These are phyloP conservation scores for Salvelinus fontinalis DNA, from an alignment of 2,113 vertebrate genomes.

Conservation along the genomic window DNA sequence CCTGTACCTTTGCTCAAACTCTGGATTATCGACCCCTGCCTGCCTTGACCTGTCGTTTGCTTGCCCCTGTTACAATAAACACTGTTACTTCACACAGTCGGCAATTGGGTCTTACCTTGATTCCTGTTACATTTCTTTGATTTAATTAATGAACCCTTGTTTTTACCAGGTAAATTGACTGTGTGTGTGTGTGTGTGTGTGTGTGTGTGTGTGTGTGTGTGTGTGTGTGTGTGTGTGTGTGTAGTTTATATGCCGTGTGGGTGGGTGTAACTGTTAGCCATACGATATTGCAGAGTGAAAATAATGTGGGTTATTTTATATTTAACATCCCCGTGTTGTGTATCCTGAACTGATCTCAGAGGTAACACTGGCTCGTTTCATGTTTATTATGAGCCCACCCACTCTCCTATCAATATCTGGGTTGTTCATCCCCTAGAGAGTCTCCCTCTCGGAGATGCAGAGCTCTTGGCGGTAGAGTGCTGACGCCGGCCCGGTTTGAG, in stretches of 20 bases:
- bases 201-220: background rate
- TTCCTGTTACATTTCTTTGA: no score
- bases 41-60: no score
- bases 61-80: no score
- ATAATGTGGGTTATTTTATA: background rate
- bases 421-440: constrained; percentile 26
- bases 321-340: background rate
- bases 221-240: background rate
- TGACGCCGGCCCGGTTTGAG: constrained; percentile 22
- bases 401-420: constrained; percentile 18
- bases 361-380: background rate
- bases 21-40: no score
- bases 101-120: no score
- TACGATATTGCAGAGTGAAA: background rate
- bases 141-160: no score
- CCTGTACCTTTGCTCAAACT: no score
- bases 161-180: no score
- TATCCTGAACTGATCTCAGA: background rate
- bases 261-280: background rate
- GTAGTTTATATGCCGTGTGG: background rate
- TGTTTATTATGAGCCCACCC: constrained; percentile 43
- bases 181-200: background rate
- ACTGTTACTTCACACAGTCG: no score
- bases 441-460: constrained; percentile 29
- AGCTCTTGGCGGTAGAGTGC: constrained; percentile 15